Percentiles rank a stretch among this genome's conserved stretches.
Evolutionary conservation across 2,797 vertebrate species (phyloP).

Genomic region (Fundulus diaphanus): DNA sequence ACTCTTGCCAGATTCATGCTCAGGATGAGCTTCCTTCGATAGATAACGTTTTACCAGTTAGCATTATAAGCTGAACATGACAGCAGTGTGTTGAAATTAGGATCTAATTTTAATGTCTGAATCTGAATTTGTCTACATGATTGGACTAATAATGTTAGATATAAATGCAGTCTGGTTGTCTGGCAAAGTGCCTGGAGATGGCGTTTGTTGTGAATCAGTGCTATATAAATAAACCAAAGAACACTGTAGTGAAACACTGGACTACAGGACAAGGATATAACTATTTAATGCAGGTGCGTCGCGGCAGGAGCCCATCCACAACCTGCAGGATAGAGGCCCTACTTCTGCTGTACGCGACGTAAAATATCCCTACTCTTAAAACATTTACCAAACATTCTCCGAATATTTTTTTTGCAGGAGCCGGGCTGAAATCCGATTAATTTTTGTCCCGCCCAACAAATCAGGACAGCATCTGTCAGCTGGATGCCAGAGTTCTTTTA

Average conservation of each 20-base stretch:
- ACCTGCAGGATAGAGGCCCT: not conserved
- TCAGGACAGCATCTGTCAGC: not conserved
- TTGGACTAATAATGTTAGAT: not conserved
- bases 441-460: not conserved
- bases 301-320: not conserved
- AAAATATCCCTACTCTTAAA: not conserved
- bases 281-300: not conserved
- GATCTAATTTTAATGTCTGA: not conserved
- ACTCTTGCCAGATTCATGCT: not conserved
- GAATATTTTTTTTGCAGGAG: not conserved
- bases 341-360: not conserved
- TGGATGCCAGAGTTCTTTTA: conserved; percentile 1
- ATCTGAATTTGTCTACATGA: not conserved
- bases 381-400: not conserved
- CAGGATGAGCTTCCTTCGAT: not conserved
- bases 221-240: not conserved
- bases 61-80: not conserved
- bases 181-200: not conserved
- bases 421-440: not conserved
- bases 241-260: not conserved
- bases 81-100: not conserved
- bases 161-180: not conserved
- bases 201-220: not conserved
- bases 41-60: not conserved
- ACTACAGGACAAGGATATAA: not conserved